Evolutionary conservation across 23 tunicate genomes (phyloP), one percentile per base, ranked within the genome.

Genomic region (Styela clava): DNA sequence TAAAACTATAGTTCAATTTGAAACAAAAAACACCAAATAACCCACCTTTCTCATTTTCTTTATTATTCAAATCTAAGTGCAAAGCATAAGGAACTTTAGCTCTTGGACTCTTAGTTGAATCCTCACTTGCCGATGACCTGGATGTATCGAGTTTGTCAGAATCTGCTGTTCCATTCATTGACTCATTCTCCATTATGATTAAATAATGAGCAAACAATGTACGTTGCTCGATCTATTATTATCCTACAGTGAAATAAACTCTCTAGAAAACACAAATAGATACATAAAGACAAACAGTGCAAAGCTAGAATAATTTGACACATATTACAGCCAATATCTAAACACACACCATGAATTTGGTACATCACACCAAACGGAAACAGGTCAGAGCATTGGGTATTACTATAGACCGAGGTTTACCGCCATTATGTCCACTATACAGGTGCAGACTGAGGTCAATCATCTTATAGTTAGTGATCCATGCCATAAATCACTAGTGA

Each of bases 1-100:
- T n/a, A n/a, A n/a, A n/a, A n/a, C n/a, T n/a, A n/a, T n/a, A n/a
- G n/a, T n/a, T n/a, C 7, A 44, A 44, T 44, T 44, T 7, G 56
- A 44, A 44, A 12, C 56, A 44, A 12, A 5, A 65, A 24, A 24
- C 16, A 16, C 5, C 9, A 5, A 7, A 5, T 5, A 24, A 71
- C 77, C 35, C 34, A 76, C 81, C 81, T 35, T 27, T 44, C 9
- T 76, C 81, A 26, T 76, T 76, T 52, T 76, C 67, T 76, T 76
- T 52, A 20, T 76, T 56, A 32, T 34, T 36, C 16, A 1, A 1
- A 24, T 33, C 22, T 36, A n/a, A 16, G 52, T 76, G 81, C 12
- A 76, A 52, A 7, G 81, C 81, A 29, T 76, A 76, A 9, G 81
- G 81, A 44, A 44, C 56, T 12, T 44, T 44, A 16, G 81, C 64